Percentiles rank a stretch among this genome's conserved stretches.
Evolutionary conservation across 2,888 invertebrate genomes (phyloP).

Genomic region (Campoplex nolae): DNA sequence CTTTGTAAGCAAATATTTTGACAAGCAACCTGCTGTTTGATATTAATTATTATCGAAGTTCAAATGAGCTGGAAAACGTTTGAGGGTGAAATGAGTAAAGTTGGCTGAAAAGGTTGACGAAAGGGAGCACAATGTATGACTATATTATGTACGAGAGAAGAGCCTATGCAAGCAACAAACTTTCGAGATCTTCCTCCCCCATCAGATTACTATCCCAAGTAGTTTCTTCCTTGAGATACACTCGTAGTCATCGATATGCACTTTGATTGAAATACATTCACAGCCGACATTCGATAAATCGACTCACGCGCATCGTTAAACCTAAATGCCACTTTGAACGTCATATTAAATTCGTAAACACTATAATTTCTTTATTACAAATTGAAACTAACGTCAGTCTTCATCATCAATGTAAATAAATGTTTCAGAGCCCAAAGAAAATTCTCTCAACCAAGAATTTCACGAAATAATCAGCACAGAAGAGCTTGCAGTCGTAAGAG

Average conservation of each 20-base stretch:
- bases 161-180: constrained; percentile 42
- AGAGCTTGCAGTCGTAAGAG: not conserved
- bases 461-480: not conserved
- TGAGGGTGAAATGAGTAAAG: constrained; percentile 14
- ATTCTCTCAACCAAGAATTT: not conserved
- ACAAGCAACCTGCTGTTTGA: not conserved
- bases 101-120: constrained; percentile 41
- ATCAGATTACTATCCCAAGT: constrained; percentile 69
- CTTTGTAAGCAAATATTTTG: not conserved
- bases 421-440: not conserved
- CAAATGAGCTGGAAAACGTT: not conserved
- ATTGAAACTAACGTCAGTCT: not conserved
- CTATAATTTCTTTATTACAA: not conserved
- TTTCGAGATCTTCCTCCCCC: constrained; percentile 54
- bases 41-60: constrained; percentile 5
- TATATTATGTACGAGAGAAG: not conserved
- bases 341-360: not conserved
- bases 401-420: not conserved
- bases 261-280: constrained; percentile 65
- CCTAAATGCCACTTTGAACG: not conserved
- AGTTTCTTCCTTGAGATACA: constrained; percentile 60
- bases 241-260: constrained; percentile 45
- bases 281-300: constrained; percentile 44
- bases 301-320: not conserved
- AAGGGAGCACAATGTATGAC: constrained; percentile 17